phyloP scores from a whole-genome alignment of 2,888 invertebrate species.

The Seladonia tumulorum region DNA sequence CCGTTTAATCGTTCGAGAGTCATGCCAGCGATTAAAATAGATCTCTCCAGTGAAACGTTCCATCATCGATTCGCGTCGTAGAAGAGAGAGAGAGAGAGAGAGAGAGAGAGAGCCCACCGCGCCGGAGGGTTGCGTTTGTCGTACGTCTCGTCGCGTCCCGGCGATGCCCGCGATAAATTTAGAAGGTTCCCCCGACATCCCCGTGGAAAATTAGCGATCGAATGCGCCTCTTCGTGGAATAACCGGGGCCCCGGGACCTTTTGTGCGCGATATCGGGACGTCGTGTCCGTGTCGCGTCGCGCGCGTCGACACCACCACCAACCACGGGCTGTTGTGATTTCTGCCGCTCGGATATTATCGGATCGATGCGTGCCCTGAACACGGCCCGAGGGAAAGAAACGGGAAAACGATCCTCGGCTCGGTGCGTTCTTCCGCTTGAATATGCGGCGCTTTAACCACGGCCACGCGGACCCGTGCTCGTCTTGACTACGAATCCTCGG shows the following conservation, averaged over 20 bases:
- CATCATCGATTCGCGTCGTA: slow-evolving; percentile 50
- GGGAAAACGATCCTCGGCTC: slow-evolving; percentile 3
- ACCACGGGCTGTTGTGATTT: slow-evolving; percentile 8
- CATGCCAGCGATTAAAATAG: slow-evolving; percentile 48
- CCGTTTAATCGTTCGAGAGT: slow-evolving; percentile 11
- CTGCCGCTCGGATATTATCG: slow-evolving; percentile 9
- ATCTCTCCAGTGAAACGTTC: slow-evolving; percentile 56
- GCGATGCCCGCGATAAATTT: slow-evolving; percentile 43
- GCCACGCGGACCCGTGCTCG: slow-evolving; percentile 40
- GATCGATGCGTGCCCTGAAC: slow-evolving; percentile 16
- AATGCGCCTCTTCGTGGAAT: not conserved
- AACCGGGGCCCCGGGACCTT: not conserved
- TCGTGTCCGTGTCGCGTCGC: not conserved
- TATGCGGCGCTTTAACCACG: slow-evolving; percentile 63
- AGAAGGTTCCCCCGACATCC: slow-evolving; percentile 19
- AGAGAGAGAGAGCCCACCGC: slow-evolving; percentile 11
- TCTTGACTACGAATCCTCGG: slow-evolving; percentile 67
- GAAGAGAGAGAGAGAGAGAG: too few species aligned
- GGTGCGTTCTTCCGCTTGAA: slow-evolving; percentile 37
- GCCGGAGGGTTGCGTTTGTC: slow-evolving; percentile 31
- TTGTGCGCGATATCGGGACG: not conserved
- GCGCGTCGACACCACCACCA: slow-evolving; percentile 3
- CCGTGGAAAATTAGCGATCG: slow-evolving; percentile 23
- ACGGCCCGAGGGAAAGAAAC: not conserved
- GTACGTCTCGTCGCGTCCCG: slow-evolving; percentile 8